These are phyloP conservation scores for Proteles cristata DNA, from an alignment of 2,113 vertebrate genomes.

Conservation along the genomic window DNA sequence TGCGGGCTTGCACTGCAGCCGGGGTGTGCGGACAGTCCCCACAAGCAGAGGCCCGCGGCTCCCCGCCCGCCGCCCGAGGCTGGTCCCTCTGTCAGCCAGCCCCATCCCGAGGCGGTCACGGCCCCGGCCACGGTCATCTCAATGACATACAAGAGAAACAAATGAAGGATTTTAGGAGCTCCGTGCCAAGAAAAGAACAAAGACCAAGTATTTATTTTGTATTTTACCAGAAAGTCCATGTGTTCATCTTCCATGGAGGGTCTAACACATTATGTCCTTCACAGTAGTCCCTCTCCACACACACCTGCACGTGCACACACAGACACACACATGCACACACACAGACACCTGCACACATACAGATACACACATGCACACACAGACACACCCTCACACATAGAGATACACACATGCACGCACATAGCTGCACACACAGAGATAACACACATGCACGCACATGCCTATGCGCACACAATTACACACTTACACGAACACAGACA, in stretches of 20 bases:
- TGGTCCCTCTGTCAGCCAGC: background rate
- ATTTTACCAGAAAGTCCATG: background rate
- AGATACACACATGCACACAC: background rate
- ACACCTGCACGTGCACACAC: no score
- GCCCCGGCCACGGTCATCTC: background rate
- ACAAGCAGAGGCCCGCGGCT: rapidly evolving
- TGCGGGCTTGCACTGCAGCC: background rate
- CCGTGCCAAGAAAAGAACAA: background rate
- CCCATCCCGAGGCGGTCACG: background rate
- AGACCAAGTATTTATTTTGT: background rate
- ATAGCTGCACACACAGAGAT: background rate
- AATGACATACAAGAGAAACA: background rate
- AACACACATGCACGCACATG: background rate
- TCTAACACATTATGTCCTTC: background rate
- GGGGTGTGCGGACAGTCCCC: background rate
- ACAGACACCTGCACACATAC: background rate
- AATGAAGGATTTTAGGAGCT: background rate
- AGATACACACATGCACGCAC: background rate
- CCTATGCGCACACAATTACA: background rate
- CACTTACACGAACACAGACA: background rate
- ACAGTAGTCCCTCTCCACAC: no score
- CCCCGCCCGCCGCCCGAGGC: background rate
- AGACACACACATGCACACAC: background rate
- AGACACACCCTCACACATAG: background rate
- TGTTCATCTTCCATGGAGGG: background rate